Evolutionary conservation across 2,797 vertebrate genomes (phyloP).

Genomic region (Knipowitschia caucasica): DNA sequence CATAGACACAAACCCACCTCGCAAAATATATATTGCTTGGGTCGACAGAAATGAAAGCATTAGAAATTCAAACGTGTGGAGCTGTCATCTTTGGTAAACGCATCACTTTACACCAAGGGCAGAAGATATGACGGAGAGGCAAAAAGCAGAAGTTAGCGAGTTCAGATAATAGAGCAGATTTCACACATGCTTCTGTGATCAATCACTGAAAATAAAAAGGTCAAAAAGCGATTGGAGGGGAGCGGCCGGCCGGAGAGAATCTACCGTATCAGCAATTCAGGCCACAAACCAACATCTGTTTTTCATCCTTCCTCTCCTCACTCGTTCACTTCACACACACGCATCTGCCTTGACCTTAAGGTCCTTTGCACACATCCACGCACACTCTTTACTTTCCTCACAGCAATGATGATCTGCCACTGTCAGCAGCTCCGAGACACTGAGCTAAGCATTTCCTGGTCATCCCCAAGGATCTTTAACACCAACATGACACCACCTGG

Average conservation of each 20-base stretch:
- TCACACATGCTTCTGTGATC: constrained; percentile 17
- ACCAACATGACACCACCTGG: constrained; percentile 18
- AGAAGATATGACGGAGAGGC: constrained; percentile 11
- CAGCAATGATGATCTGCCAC: constrained; percentile 51
- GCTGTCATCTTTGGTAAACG: constrained; percentile 31
- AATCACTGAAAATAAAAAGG: constrained; percentile 17
- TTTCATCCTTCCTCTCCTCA: constrained; percentile 42
- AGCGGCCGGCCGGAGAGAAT: constrained; percentile 28
- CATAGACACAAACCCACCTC: not conserved
- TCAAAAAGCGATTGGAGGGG: constrained; percentile 8
- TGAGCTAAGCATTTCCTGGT: constrained; percentile 60
- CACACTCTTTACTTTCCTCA: constrained; percentile 7
- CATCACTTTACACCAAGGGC: constrained; percentile 17
- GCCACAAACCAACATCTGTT: constrained; percentile 41
- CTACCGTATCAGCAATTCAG: constrained; percentile 58
- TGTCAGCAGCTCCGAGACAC: constrained; percentile 53
- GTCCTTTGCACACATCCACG: constrained; percentile 9
- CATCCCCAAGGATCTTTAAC: constrained; percentile 48
- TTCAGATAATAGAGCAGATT: constrained; percentile 16
- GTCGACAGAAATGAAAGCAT: constrained; percentile 45
- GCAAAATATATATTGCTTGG: constrained; percentile 32
- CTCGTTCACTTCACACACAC: constrained; percentile 17
- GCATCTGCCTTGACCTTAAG: constrained; percentile 49
- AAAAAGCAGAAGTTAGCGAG: constrained; percentile 15
- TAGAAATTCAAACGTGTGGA: constrained; percentile 48